Evolutionary conservation across 2,113 vertebrate species (phyloP).

Genomic region (Myotis davidii): DNA sequence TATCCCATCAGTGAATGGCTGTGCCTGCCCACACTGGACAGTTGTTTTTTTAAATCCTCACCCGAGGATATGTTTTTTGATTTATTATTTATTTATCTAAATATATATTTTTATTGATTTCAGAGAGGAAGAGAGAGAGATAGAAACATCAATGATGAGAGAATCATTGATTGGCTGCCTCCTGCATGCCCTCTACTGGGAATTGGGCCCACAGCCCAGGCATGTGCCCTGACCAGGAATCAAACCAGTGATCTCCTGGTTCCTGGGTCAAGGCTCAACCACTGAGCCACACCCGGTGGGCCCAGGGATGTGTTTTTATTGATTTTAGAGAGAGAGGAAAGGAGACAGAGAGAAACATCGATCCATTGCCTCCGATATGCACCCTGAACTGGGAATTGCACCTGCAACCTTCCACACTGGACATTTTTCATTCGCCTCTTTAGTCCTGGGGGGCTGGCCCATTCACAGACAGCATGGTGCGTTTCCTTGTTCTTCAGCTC

Average conservation of each 20-base stretch:
- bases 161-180: too few relatives aligned
- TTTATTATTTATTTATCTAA: too few relatives aligned
- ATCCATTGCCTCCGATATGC: not conserved
- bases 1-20: not conserved
- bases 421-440: not conserved
- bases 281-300: too few relatives aligned
- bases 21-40: not conserved
- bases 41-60: not conserved
- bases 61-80: not conserved
- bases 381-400: not conserved
- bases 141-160: too few relatives aligned
- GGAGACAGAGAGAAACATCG: not conserved
- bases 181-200: too few relatives aligned
- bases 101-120: too few relatives aligned
- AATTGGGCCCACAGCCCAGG: too few relatives aligned
- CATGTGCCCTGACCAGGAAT: too few relatives aligned
- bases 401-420: not conserved
- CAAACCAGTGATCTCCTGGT: too few relatives aligned
- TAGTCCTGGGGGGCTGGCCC: not conserved
- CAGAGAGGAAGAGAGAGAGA: too few relatives aligned
- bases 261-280: too few relatives aligned
- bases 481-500: not conserved
- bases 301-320: not conserved
- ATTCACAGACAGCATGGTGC: not conserved
- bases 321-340: not conserved